Conservation (phyloP, 2,113 vertebrate genomes). For the Heterotilapia buettikoferi region DNA sequence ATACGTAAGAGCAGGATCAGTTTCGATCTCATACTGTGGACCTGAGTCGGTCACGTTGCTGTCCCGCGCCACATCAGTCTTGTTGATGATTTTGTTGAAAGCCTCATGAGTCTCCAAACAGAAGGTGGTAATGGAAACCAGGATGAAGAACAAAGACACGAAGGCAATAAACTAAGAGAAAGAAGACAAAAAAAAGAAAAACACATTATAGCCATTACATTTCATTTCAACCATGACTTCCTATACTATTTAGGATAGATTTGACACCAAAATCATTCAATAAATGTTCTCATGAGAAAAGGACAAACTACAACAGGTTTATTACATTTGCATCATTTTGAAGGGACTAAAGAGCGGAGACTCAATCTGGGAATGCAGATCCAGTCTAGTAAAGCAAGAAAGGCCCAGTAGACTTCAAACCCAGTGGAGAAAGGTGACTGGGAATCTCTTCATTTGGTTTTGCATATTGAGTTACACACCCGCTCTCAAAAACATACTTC, state of each 20-base stretch:
- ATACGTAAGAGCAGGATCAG: slow-evolving; percentile 91
- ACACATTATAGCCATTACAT: background rate
- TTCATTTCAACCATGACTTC: background rate
- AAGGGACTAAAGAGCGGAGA: slow-evolving; percentile 10
- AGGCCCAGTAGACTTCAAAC: background rate
- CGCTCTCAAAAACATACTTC: background rate
- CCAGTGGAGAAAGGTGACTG: background rate
- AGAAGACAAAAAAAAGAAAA: slow-evolving; percentile 3
- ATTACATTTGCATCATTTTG: slow-evolving; percentile 40
- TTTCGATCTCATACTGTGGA: slow-evolving; percentile 89
- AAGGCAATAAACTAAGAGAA: slow-evolving; percentile 90
- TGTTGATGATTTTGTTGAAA: slow-evolving; percentile 97
- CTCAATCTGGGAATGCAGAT: background rate
- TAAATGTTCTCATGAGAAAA: background rate
- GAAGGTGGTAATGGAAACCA: slow-evolving; percentile 98
- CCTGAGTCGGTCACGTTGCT: slow-evolving; percentile 72
- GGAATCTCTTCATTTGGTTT: background rate
- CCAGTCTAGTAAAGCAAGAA: background rate
- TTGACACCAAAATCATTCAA: background rate
- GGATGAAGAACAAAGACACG: slow-evolving; percentile 96
- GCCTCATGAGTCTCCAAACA: slow-evolving; percentile 97
- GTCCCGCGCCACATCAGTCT: slow-evolving; percentile 81
- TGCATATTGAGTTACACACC: background rate
- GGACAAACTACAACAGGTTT: slow-evolving; percentile 3
- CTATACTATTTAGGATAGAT: background rate